Conservation (phyloP, 1,140 invertebrate genomes). For the Caenorhabditis brenneri region DNA sequence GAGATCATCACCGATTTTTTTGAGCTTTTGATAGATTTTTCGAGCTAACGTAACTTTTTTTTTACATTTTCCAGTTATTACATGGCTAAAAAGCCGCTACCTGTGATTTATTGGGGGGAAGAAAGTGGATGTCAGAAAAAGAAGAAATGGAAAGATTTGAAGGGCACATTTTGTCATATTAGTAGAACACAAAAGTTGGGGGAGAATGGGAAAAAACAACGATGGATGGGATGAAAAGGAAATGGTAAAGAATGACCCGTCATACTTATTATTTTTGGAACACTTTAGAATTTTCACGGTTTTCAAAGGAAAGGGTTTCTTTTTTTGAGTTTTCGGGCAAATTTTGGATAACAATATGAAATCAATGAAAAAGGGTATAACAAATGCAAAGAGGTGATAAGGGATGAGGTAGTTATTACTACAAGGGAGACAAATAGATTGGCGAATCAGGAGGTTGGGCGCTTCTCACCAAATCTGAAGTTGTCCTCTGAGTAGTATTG, state of each 20-base stretch:
- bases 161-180: conserved; percentile 5
- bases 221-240: neutral
- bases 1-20: conserved; percentile 40
- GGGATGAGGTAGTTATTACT: conserved; percentile 22
- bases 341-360: conserved; percentile 33
- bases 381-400: conserved; percentile 37
- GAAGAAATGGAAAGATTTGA: neutral
- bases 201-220: neutral
- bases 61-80: conserved; percentile 40
- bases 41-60: neutral
- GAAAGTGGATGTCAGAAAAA: neutral
- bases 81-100: neutral
- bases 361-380: conserved; percentile 1
- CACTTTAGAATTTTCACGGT: neutral
- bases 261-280: neutral
- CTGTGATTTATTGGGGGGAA: neutral
- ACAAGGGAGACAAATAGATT: neutral
- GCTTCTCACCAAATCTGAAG: conserved; percentile 23
- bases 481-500: conserved; percentile 49
- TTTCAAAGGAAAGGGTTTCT: neutral
- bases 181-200: conserved; percentile 12
- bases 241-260: neutral
- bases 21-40: conserved; percentile 12
- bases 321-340: neutral
- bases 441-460: neutral